Percentiles rank a stretch among this genome's conserved stretches.
phyloP scores from a whole-genome alignment of 2,113 vertebrate species.

The Erythrocercus mccallii region DNA sequence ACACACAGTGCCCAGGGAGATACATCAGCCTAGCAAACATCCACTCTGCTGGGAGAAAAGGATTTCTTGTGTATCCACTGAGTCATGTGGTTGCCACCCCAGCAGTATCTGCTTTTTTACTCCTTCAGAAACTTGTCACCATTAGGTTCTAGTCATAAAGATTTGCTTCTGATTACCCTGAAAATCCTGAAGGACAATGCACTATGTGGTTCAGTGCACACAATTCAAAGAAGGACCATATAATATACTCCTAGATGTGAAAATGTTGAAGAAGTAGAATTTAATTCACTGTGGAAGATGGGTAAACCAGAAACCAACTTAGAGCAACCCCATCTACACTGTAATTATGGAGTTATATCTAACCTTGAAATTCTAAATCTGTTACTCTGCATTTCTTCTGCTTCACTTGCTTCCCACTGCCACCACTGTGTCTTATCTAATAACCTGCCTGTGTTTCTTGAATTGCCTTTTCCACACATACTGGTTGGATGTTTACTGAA shows the following conservation, averaged over 20 bases:
- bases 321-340: not conserved
- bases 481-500: not conserved
- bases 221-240: not conserved
- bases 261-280: constrained; percentile 11
- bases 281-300: not conserved
- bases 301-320: not conserved
- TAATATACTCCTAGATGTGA: not conserved
- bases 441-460: not conserved
- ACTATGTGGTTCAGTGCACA: not conserved
- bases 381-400: not conserved
- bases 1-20: not conserved
- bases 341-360: not conserved
- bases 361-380: constrained; percentile 1
- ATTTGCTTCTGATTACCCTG: not conserved
- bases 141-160: not conserved
- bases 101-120: not conserved
- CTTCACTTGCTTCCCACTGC: not conserved
- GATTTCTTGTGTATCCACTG: not conserved
- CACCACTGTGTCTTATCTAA: not conserved
- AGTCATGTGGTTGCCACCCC: not conserved
- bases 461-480: not conserved
- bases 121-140: not conserved
- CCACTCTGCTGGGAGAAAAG: not conserved
- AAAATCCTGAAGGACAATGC: constrained; percentile 18
- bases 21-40: not conserved